Evolutionary conservation across 2,113 vertebrate species (phyloP).

Genomic region (Nibea albiflora): DNA sequence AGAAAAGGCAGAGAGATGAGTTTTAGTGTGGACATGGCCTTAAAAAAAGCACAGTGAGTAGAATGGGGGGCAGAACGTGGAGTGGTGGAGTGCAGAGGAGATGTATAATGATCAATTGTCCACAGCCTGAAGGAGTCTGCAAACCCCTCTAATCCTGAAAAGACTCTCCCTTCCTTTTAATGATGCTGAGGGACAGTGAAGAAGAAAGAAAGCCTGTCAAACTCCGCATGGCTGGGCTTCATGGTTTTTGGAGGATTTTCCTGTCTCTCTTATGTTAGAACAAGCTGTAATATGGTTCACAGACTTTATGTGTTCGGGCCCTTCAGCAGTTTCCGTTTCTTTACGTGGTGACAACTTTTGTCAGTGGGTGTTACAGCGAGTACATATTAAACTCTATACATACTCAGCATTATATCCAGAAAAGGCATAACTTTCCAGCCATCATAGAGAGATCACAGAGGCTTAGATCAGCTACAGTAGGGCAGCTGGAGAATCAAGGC

Average conservation of each 20-base stretch:
- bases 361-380: background rate
- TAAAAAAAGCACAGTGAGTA: constrained; percentile 21
- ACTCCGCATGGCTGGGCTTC: constrained; percentile 22
- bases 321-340: background rate
- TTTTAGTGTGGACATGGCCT: constrained; percentile 14
- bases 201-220: constrained; percentile 44
- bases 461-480: constrained; percentile 24
- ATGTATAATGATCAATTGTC: constrained; percentile 64
- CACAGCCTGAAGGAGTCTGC: constrained; percentile 46
- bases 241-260: constrained; percentile 40
- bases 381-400: background rate
- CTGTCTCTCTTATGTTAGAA: constrained; percentile 14
- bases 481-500: constrained; percentile 32
- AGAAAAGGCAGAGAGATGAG: background rate
- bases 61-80: background rate
- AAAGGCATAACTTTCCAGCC: background rate
- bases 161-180: constrained; percentile 58
- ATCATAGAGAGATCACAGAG: constrained; percentile 4
- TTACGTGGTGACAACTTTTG: background rate
- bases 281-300: constrained; percentile 8
- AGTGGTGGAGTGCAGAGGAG: constrained; percentile 31
- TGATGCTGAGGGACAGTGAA: constrained; percentile 49
- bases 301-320: background rate
- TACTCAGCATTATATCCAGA: constrained; percentile 5
- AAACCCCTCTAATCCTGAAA: constrained; percentile 66